Conservation (phyloP, 2,888 invertebrate genomes). For the Aleiodes alternator region DNA sequence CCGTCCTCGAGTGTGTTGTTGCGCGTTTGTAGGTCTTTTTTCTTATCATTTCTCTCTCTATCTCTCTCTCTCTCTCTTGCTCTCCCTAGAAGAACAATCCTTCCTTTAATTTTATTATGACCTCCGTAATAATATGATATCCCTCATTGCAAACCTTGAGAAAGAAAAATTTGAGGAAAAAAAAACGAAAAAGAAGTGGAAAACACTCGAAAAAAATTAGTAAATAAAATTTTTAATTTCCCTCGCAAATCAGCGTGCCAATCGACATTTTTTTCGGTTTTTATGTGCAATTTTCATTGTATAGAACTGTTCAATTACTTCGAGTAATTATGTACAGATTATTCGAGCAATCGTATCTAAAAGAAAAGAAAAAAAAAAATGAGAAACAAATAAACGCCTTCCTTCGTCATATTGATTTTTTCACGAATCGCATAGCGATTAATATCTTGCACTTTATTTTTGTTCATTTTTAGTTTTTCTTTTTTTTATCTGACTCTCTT, state of each 20-base stretch:
- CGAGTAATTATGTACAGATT: constrained; percentile 14
- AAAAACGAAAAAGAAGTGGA: too few species aligned
- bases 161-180: background rate
- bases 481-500: constrained; percentile 10
- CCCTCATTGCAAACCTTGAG: background rate
- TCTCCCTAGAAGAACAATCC: constrained; percentile 12
- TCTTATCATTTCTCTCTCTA: constrained; percentile 35
- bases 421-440: constrained; percentile 1
- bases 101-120: constrained; percentile 27
- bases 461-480: background rate
- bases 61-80: constrained; percentile 32
- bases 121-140: background rate
- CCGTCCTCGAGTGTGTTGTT: constrained; percentile 67
- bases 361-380: too few species aligned
- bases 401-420: constrained; percentile 15
- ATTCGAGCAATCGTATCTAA: background rate
- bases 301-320: constrained; percentile 1
- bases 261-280: constrained; percentile 1
- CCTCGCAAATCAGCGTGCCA: constrained; percentile 29
- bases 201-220: background rate
- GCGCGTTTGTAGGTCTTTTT: constrained; percentile 60
- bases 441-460: constrained; percentile 10
- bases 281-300: constrained; percentile 31
- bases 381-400: constrained; percentile 7
- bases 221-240: constrained; percentile 15